Base-by-base conservation (phyloP, 2,888 invertebrate genomes). In the Diarsia rubi region DNA sequence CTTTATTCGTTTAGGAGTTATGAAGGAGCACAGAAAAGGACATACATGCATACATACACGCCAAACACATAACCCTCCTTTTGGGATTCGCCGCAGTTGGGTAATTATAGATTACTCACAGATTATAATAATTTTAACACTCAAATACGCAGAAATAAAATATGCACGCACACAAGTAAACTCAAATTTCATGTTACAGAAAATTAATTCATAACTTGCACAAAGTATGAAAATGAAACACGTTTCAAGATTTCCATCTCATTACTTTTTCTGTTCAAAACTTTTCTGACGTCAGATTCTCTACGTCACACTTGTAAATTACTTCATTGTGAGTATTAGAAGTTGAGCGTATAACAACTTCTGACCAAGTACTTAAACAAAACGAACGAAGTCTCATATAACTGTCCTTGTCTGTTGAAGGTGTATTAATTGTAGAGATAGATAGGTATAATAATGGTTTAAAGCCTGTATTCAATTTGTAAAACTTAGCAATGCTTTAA, bases 151-250 rank as follows among this genome's bases (percentile, higher is more conserved):
- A 31, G 12, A 45, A 42, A 42, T 74, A 44, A 52, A 45, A 68
- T 62, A 60, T 52, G 16, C n/a, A 31, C 21, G 62, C 47, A 45
- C 49, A 57, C 2, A 49, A 65, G 37, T 11, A 49, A 45, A 12
- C 21, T 45, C n/a, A 69, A 74, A 65, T n/a, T 45, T 44, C 24
- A 62, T 16, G 31, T 31, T 54, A 72, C 27, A 49, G 2, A 59
- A 69, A 74, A 74, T 63, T 57, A n/a, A 74, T 69, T 69, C 31
- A 59, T 49, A 71, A 69, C 65, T 78, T 59, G 24, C 24, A 47
- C n/a, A 69, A 72, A 82, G 37, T 82, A 62, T 72, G 19, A 16
- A 73, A 73, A 73, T 75, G 60, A 66, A 68, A 79, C 69, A 75
- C 52, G 62, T 73, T 54, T 79, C 47, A n/a, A 14, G 31, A 73